Percentiles rank a stretch among this genome's conserved stretches.
Evolutionary conservation across 1,140 invertebrate species (phyloP).

Genomic region (Meloidogyne floridensis): DNA sequence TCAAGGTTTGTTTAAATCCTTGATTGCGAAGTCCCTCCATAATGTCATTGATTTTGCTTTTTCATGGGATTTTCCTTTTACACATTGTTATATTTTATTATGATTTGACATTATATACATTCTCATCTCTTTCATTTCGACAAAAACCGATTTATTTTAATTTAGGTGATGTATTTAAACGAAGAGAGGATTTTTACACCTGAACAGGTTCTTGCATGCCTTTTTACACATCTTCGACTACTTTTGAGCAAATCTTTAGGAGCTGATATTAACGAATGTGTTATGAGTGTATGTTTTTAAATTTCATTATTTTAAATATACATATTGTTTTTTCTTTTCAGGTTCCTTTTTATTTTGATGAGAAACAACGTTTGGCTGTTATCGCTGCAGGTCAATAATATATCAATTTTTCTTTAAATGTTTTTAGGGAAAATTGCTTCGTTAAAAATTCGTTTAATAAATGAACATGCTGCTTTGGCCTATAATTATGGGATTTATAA

Average conservation of each 20-base stretch:
- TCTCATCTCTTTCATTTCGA: too few relatives aligned
- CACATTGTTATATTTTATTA: too few relatives aligned
- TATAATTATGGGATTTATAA: conserved; percentile 32
- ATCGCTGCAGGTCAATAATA: background rate
- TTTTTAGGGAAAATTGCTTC: conserved; percentile 65
- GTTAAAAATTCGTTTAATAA: conserved; percentile 17
- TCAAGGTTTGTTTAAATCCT: conserved; percentile 6
- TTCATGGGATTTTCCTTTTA: too few relatives aligned
- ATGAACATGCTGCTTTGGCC: conserved; percentile 24
- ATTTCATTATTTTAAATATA: background rate
- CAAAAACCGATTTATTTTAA: too few relatives aligned
- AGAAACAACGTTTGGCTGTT: conserved; percentile 21
- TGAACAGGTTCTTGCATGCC: conserved; percentile 92
- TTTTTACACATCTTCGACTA: conserved; percentile 94
- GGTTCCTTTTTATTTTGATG: conserved; percentile 23
- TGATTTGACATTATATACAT: too few relatives aligned
- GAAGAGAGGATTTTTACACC: conserved; percentile 85
- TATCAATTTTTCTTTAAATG: conserved; percentile 55
- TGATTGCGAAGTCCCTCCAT: background rate
- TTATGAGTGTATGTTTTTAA: conserved; percentile 76
- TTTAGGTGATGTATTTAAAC: conserved; percentile 78
- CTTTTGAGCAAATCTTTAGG: conserved; percentile 79
- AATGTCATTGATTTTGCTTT: background rate
- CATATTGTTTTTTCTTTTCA: background rate
- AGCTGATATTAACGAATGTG: conserved; percentile 85